These are phyloP conservation scores for Chlorodrepanis virens DNA, from an alignment of 2,113 vertebrate species.

Conservation along the genomic window DNA sequence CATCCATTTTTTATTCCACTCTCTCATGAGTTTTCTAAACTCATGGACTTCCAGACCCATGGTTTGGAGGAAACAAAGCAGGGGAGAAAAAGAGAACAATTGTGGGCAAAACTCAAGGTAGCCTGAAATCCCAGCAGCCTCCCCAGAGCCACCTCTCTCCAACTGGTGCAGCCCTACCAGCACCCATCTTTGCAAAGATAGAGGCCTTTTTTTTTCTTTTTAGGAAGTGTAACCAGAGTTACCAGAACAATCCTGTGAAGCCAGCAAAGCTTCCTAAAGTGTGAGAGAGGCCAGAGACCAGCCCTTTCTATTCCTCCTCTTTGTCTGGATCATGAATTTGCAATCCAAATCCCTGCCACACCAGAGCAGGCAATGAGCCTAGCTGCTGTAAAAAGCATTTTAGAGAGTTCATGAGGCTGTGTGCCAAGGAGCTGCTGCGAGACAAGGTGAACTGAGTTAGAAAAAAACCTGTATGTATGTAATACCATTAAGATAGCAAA, in stretches of 20 bases:
- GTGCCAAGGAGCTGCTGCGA: not conserved
- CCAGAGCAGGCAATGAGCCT: constrained; percentile 11
- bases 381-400: constrained; percentile 11
- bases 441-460: not conserved
- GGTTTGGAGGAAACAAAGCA: not conserved
- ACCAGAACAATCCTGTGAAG: not conserved
- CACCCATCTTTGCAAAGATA: not conserved
- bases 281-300: constrained; percentile 12
- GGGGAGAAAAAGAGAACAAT: not conserved
- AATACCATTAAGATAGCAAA: constrained; percentile 28
- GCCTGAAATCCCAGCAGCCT: not conserved
- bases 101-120: not conserved
- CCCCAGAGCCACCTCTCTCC: not conserved
- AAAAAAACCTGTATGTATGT: not conserved
- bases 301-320: constrained; percentile 10
- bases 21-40: not conserved
- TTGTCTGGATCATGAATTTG: constrained; percentile 45
- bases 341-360: constrained; percentile 47
- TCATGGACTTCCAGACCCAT: not conserved
- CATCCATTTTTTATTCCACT: not conserved
- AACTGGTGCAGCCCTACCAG: not conserved
- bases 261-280: not conserved
- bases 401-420: not conserved
- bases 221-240: not conserved
- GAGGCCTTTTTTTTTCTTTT: not conserved